phyloP scores from a whole-genome alignment of 2,113 vertebrate species.

The Cyprinodon tularosa region DNA sequence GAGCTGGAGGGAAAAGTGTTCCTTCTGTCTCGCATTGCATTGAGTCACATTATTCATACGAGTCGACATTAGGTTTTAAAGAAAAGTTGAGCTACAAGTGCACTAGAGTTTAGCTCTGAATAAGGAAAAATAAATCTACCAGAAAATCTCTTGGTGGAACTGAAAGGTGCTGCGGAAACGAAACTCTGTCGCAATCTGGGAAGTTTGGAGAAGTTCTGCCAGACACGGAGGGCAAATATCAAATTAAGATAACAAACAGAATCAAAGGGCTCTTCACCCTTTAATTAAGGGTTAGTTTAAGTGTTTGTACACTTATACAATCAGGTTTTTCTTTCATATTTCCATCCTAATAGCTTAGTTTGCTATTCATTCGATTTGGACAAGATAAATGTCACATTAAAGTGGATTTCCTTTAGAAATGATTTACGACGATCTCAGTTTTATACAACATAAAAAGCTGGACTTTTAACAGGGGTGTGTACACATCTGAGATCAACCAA shows the following conservation, averaged over 20 bases:
- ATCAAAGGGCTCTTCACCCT: neutral
- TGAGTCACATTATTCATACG: too few species aligned
- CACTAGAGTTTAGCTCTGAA: too few species aligned
- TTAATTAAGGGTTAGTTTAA: neutral
- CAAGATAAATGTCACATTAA: neutral
- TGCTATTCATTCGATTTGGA: neutral
- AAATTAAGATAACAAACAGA: neutral
- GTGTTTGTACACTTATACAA: neutral
- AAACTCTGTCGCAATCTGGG: neutral
- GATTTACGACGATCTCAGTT: neutral
- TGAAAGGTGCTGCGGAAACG: neutral
- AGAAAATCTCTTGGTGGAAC: neutral
- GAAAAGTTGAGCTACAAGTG: too few species aligned
- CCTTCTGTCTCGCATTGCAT: too few species aligned
- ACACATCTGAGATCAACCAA: slow-evolving; percentile 5
- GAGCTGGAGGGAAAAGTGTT: too few species aligned
- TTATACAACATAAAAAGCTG: neutral
- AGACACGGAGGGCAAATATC: neutral
- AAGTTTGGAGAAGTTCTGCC: neutral
- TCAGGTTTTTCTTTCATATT: neutral
- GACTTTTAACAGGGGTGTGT: neutral
- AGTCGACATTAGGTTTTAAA: too few species aligned
- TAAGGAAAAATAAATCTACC: neutral
- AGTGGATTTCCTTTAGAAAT: neutral
- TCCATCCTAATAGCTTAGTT: too few species aligned